phyloP scores from a whole-genome alignment of 1,140 invertebrate genomes.

The Gerris buenoi region DNA sequence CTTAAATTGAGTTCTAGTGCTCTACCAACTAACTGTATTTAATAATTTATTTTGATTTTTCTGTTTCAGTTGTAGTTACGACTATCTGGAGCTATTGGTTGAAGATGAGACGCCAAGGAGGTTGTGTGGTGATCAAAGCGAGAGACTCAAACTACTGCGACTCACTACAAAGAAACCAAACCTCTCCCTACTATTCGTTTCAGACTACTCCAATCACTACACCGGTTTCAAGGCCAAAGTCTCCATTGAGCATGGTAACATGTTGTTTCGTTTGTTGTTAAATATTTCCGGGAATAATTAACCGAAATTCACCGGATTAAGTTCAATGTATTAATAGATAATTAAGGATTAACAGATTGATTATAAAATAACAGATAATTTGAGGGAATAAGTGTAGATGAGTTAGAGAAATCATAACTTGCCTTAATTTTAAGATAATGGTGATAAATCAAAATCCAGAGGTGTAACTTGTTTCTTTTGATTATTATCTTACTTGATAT shows the following conservation, averaged over 20 bases:
- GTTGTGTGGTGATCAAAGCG: slow-evolving; percentile 56
- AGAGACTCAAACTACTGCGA: slow-evolving; percentile 50
- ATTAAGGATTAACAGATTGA: not conserved
- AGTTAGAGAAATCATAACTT: too few species aligned
- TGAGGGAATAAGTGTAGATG: too few species aligned
- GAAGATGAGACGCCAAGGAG: slow-evolving; percentile 27
- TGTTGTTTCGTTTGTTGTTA: too few species aligned
- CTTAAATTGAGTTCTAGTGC: too few species aligned
- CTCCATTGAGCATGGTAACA: slow-evolving; percentile 49
- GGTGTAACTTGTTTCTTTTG: too few species aligned
- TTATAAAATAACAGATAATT: not conserved
- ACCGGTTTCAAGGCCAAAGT: slow-evolving; percentile 50
- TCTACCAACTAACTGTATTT: too few species aligned
- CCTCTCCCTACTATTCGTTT: slow-evolving; percentile 44
- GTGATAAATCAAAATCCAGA: too few species aligned
- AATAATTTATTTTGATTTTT: too few species aligned
- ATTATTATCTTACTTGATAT: too few species aligned
- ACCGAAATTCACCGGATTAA: not conserved
- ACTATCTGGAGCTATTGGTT: slow-evolving; percentile 15
- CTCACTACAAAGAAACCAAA: slow-evolving; percentile 37
- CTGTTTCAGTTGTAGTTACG: slow-evolving; percentile 16
- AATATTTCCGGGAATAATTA: not conserved
- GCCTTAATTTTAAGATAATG: too few species aligned
- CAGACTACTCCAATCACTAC: slow-evolving; percentile 54
- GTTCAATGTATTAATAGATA: not conserved